Conservation (phyloP, 2,113 vertebrate species). For the Vanacampus margaritifer region DNA sequence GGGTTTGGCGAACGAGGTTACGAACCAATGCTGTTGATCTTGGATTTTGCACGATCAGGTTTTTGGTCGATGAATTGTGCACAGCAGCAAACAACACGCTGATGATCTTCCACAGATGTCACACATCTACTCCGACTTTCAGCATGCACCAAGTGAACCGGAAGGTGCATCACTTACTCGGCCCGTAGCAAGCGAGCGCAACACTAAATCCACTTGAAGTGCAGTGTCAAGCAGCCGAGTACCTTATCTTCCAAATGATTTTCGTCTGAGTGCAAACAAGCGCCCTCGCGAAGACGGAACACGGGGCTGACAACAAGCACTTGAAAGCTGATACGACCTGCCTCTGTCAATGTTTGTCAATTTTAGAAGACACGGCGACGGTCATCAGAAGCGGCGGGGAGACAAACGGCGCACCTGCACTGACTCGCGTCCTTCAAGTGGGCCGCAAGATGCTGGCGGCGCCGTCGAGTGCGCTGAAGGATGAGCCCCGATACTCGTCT, state of each 20-base stretch:
- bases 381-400: background rate
- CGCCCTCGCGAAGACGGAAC: background rate
- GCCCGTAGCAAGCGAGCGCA: background rate
- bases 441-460: background rate
- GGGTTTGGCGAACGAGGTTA: no score
- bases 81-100: background rate
- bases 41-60: no score
- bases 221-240: background rate
- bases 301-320: background rate
- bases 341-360: slow-evolving; percentile 8
- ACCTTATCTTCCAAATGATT: slow-evolving; percentile 8
- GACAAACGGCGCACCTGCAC: background rate
- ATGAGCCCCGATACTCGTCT: background rate
- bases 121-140: background rate
- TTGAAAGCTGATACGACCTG: background rate
- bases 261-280: slow-evolving; percentile 7
- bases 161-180: background rate
- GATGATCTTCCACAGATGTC: background rate
- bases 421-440: background rate
- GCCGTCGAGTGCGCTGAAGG: background rate
- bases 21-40: no score
- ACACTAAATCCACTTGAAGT: background rate
- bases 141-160: background rate
- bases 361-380: background rate
- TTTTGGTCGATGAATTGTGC: no score